A percentile compares a stretch with the other conserved stretches of the same genome.
Conservation (phyloP, 2,888 invertebrate species). For the Andrena marginata region DNA sequence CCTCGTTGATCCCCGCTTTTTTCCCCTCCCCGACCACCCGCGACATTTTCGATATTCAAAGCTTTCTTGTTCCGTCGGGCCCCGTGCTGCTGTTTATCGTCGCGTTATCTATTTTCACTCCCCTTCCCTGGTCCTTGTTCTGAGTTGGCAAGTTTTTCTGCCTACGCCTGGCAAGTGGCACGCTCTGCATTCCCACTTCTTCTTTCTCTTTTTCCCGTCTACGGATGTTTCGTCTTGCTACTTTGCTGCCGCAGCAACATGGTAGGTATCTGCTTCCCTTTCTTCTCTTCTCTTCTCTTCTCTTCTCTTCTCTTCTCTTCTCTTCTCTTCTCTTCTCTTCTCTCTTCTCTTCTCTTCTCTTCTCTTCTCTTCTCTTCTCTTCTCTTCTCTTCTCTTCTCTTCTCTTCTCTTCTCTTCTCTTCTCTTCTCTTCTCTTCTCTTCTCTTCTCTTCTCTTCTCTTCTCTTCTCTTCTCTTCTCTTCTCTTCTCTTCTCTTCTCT, state of each 20-base stretch:
- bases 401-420: background rate
- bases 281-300: background rate
- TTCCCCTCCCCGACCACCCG: background rate
- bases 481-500: background rate
- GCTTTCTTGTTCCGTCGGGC: background rate
- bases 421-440: background rate
- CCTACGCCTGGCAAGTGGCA: conserved; percentile 30
- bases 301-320: background rate
- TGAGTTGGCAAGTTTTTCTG: conserved; percentile 48
- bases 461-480: background rate
- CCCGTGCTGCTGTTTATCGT: background rate
- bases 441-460: background rate
- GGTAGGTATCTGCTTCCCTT: background rate
- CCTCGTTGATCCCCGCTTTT: conserved; percentile 15
- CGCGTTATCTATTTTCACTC: conserved; percentile 9
- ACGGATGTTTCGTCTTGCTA: background rate
- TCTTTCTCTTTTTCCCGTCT: background rate
- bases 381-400: background rate
- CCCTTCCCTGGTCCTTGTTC: background rate
- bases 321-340: background rate
- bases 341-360: background rate
- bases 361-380: background rate
- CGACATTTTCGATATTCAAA: conserved; percentile 32
- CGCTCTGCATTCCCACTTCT: background rate
- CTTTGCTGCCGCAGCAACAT: background rate